These are phyloP conservation scores for Polymixis lichenea DNA, from an alignment of 2,888 invertebrate genomes.

Conservation along the genomic window DNA sequence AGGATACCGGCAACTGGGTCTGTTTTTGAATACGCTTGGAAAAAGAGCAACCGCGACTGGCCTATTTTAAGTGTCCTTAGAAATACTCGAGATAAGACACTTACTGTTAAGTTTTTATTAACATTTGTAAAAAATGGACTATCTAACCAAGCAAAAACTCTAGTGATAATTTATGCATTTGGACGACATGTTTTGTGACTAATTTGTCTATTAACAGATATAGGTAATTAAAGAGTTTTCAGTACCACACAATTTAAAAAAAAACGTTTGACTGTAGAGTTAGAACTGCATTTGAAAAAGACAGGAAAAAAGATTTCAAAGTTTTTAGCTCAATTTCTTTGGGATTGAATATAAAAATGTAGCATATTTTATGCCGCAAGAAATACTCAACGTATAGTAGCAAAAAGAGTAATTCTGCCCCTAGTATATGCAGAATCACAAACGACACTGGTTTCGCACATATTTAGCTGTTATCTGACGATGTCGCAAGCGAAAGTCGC, in stretches of 20 bases:
- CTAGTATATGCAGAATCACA: slow-evolving; percentile 32
- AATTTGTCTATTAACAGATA: neutral
- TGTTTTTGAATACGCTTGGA: slow-evolving; percentile 4
- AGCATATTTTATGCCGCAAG: neutral
- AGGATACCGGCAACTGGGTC: neutral
- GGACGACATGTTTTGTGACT: neutral
- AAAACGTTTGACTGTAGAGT: too few species aligned
- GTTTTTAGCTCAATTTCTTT: neutral
- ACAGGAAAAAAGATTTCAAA: neutral
- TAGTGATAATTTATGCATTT: neutral
- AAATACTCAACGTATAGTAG: neutral
- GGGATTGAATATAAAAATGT: slow-evolving; percentile 18
- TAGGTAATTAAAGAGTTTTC: neutral
- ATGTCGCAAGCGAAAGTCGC: slow-evolving; percentile 73
- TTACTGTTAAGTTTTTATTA: slow-evolving; percentile 6
- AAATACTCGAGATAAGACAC: slow-evolving; percentile 17
- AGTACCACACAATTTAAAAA: neutral
- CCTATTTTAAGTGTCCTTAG: slow-evolving; percentile 7
- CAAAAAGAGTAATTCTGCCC: slow-evolving; percentile 16
- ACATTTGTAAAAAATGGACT: slow-evolving; percentile 1
- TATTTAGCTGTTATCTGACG: slow-evolving; percentile 58
- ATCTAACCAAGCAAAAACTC: neutral
- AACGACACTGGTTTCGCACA: slow-evolving; percentile 35
- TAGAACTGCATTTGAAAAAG: neutral
- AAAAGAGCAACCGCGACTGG: neutral